Percentiles rank a stretch among this genome's conserved stretches.
Evolutionary conservation across 2,113 vertebrate species (phyloP).

Genomic region (Emydocephalus ijimae): DNA sequence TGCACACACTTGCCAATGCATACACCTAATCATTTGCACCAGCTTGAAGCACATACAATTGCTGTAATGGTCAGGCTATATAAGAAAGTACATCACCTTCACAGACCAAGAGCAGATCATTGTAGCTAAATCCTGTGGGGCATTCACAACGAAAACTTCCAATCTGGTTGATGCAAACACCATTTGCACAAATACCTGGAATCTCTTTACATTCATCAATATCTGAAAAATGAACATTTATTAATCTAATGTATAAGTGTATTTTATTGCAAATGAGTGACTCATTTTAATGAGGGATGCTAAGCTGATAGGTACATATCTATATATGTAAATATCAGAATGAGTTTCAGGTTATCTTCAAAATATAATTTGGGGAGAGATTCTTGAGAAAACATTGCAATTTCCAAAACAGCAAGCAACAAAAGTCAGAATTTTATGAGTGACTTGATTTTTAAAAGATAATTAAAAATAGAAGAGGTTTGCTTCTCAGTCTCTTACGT

Average conservation of each 20-base stretch:
- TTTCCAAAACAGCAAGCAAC: background rate
- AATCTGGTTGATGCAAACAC: slow-evolving; percentile 85
- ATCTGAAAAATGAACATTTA: slow-evolving; percentile 69
- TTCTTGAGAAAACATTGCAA: background rate
- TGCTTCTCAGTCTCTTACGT: background rate
- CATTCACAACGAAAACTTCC: slow-evolving; percentile 87
- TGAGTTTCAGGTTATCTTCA: background rate
- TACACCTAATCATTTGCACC: background rate
- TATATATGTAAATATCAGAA: background rate
- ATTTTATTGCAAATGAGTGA: background rate
- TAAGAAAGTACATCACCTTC: slow-evolving; percentile 73
- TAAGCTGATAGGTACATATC: background rate
- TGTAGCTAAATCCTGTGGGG: slow-evolving; percentile 84
- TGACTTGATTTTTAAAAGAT: background rate
- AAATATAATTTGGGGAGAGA: background rate
- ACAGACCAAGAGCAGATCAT: slow-evolving; percentile 80
- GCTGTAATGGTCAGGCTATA: background rate
- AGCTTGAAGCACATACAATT: background rate
- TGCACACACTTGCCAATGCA: background rate
- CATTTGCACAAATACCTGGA: slow-evolving; percentile 81
- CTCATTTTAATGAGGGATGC: background rate
- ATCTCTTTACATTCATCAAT: slow-evolving; percentile 86
- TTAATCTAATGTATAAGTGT: slow-evolving; percentile 16
- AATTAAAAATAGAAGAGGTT: background rate
- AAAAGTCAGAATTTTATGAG: background rate